Evolutionary conservation across 2,113 vertebrate genomes (phyloP).

Genomic region (Atherinomorus stipes): DNA sequence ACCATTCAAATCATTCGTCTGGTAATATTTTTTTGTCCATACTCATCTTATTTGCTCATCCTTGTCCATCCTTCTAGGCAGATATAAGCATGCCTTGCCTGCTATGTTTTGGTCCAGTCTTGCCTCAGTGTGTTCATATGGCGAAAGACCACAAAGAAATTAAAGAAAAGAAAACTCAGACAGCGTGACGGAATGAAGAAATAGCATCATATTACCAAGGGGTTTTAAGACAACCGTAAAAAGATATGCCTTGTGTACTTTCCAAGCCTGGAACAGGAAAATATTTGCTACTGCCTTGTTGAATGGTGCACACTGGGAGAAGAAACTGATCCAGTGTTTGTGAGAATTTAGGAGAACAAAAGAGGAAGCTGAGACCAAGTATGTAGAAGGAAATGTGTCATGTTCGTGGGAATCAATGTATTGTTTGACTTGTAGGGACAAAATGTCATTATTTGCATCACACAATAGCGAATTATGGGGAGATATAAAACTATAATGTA

Average conservation of each 20-base stretch:
- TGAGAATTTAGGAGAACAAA: slow-evolving; percentile 26
- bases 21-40: slow-evolving; percentile 27
- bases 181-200: slow-evolving; percentile 80
- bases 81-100: slow-evolving; percentile 44
- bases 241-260: slow-evolving; percentile 64
- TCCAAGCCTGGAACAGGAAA: slow-evolving; percentile 51
- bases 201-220: slow-evolving; percentile 65
- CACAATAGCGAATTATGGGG: too few species aligned
- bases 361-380: slow-evolving; percentile 7
- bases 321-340: slow-evolving; percentile 21
- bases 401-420: too few species aligned
- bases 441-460: too few species aligned
- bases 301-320: slow-evolving; percentile 37
- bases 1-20: slow-evolving; percentile 29
- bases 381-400: slow-evolving; percentile 8
- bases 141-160: slow-evolving; percentile 58
- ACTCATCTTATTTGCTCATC: slow-evolving; percentile 37
- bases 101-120: slow-evolving; percentile 68
- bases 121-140: slow-evolving; percentile 56
- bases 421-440: too few species aligned
- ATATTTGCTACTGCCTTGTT: slow-evolving; percentile 56
- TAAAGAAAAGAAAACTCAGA: slow-evolving; percentile 70
- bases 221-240: slow-evolving; percentile 64
- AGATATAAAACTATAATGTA: too few species aligned
- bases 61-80: slow-evolving; percentile 33